phyloP scores from a whole-genome alignment of 2,113 vertebrate genomes.

The Leucoraja erinaceus region DNA sequence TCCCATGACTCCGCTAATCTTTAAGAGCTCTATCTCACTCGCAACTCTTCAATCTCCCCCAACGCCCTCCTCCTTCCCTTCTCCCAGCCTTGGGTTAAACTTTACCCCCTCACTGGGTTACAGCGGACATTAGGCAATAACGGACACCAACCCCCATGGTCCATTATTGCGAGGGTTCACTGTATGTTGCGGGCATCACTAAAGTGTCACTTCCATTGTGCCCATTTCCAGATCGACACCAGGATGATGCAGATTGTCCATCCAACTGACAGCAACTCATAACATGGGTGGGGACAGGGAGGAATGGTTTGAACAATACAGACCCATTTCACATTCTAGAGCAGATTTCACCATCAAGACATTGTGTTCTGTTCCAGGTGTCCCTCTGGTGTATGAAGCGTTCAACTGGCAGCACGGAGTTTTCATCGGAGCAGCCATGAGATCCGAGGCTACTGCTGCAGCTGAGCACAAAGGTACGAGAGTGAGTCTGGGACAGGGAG shows the following conservation, averaged over 20 bases:
- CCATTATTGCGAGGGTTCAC: too few relatives aligned
- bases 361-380: conserved; percentile 60
- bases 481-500: neutral
- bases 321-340: neutral
- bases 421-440: conserved; percentile 89
- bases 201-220: too few relatives aligned
- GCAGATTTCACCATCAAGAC: neutral
- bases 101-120: too few relatives aligned
- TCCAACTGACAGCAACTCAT: neutral
- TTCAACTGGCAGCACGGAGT: conserved; percentile 92
- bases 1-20: too few relatives aligned
- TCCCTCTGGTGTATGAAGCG: conserved; percentile 88
- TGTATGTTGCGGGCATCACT: too few relatives aligned
- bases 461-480: conserved; percentile 84
- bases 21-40: too few relatives aligned
- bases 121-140: too few relatives aligned
- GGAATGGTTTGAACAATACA: neutral
- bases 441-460: conserved; percentile 92
- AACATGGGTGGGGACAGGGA: neutral
- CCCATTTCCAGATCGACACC: neutral
- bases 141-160: too few relatives aligned
- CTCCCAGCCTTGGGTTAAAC: too few relatives aligned
- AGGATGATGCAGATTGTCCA: neutral
- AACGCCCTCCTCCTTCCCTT: too few relatives aligned
- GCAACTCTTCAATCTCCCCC: too few relatives aligned